These are phyloP conservation scores for Clarias platycephalus DNA, from an alignment of 2,797 vertebrate genomes.

Conservation along the genomic window DNA sequence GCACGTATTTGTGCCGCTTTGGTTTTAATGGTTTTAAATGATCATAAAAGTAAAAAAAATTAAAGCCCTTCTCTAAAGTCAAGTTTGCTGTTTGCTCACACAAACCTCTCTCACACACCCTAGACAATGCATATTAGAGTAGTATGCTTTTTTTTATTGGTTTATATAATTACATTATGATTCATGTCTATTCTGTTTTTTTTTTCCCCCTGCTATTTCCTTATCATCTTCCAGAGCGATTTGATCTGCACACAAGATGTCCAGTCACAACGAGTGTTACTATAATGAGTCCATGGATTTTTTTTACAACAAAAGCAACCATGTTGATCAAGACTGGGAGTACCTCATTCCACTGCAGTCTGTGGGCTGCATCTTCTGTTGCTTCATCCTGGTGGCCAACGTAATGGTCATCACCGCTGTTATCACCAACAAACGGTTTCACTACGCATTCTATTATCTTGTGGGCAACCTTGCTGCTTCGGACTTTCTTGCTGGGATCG, in stretches of 20 bases:
- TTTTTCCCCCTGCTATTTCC: not conserved
- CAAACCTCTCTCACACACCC: not conserved
- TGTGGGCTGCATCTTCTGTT: conserved; percentile 88
- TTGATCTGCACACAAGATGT: conserved; percentile 65
- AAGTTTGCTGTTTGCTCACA: not conserved
- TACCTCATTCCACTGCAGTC: conserved; percentile 82
- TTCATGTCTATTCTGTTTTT: not conserved
- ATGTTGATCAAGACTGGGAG: conserved; percentile 75
- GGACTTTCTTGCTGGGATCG: conserved; percentile 94
- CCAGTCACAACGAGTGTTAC: conserved; percentile 82
- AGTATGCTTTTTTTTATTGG: not conserved
- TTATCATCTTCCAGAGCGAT: conserved; percentile 51
- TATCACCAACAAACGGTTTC: conserved; percentile 90
- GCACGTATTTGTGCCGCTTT: no score
- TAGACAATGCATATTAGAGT: not conserved
- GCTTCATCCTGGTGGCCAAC: conserved; percentile 93
- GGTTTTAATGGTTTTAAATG: not conserved
- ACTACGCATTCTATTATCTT: conserved; percentile 96
- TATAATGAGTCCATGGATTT: conserved; percentile 86
- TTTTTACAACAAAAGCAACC: conserved; percentile 86
- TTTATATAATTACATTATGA: not conserved
- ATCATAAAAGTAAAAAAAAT: not conserved
- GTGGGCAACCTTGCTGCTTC: conserved; percentile 92
- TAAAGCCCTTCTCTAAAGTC: not conserved
- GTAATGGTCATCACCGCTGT: conserved; percentile 90